phyloP scores from a whole-genome alignment of 2,113 vertebrate species.

The Pholis gunnellus region DNA sequence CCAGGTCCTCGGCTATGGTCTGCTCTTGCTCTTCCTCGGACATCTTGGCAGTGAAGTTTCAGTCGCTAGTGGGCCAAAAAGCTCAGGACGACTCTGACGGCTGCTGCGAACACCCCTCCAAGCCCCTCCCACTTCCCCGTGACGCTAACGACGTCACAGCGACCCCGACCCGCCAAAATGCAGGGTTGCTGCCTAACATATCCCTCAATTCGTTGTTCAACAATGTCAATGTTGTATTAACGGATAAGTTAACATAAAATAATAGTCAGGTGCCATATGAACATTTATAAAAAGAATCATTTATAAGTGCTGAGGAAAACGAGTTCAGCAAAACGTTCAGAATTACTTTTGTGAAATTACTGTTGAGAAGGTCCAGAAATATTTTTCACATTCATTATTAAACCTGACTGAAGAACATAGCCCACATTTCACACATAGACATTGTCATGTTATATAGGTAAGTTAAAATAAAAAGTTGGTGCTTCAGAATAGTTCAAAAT shows the following conservation, averaged over 20 bases:
- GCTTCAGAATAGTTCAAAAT: conserved; percentile 37
- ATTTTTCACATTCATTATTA: neutral
- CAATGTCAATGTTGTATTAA: too few relatives aligned
- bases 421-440: neutral
- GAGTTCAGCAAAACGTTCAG: neutral
- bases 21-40: conserved; percentile 92
- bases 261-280: too few relatives aligned
- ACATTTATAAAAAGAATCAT: too few relatives aligned
- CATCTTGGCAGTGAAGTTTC: conserved; percentile 72
- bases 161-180: conserved; percentile 51
- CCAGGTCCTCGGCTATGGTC: conserved; percentile 94
- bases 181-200: neutral
- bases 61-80: conserved; percentile 24
- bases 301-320: neutral
- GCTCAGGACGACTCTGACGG: neutral
- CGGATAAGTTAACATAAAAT: too few relatives aligned
- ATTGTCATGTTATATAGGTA: neutral
- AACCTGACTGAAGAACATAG: neutral
- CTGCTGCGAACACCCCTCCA: neutral
- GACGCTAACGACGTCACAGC: neutral
- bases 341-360: neutral
- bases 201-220: too few relatives aligned
- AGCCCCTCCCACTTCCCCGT: conserved; percentile 27
- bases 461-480: conserved; percentile 9
- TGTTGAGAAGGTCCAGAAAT: neutral